These are phyloP conservation scores for Myotis vivesi DNA, from an alignment of 2,797 vertebrate species.

Conservation along the genomic window DNA sequence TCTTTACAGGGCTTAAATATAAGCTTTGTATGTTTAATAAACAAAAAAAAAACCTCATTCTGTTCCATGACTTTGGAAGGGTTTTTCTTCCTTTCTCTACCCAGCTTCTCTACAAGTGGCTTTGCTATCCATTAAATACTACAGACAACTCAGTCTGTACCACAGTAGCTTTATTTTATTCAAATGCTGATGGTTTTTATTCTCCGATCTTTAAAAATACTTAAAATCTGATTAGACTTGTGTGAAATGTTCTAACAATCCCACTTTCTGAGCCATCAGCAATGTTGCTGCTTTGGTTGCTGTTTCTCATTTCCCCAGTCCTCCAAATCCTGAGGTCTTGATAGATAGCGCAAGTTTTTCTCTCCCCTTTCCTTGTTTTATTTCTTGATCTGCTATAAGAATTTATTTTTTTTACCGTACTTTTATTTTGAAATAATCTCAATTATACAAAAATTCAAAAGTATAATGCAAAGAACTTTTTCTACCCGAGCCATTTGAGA, in stretches of 20 bases:
- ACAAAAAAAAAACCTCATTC: not conserved
- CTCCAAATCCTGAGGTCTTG: not conserved
- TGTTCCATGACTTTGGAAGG: not conserved
- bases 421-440: conserved; percentile 21
- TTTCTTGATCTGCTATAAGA: not conserved
- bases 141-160: not conserved
- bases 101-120: not conserved
- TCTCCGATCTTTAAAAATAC: not conserved
- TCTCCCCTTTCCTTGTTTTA: not conserved
- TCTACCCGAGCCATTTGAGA: not conserved
- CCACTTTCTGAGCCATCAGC: not conserved
- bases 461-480: not conserved
- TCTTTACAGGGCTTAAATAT: not conserved
- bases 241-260: not conserved
- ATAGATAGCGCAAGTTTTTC: not conserved
- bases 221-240: not conserved
- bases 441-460: not conserved
- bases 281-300: not conserved
- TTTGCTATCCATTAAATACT: not conserved
- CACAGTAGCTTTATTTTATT: not conserved
- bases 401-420: not conserved
- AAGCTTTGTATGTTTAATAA: not conserved
- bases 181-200: not conserved
- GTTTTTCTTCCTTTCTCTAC: not conserved
- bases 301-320: not conserved